Base-by-base conservation (phyloP, 2,797 vertebrate genomes). In the Calcarius lapponicus region DNA sequence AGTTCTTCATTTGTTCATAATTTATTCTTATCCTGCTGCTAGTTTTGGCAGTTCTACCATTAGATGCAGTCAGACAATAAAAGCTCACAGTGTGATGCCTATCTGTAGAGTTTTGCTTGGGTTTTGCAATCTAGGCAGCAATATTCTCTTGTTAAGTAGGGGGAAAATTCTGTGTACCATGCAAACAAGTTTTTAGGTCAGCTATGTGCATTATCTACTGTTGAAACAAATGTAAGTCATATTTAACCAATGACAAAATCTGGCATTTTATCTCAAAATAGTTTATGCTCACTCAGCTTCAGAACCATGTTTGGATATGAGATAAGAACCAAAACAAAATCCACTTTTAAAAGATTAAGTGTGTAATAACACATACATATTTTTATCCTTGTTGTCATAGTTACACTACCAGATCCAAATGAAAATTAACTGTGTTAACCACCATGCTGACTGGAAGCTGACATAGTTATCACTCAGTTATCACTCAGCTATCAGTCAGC, bases 41-140 rank as follows among this genome's bases (percentile, higher is more conserved):
- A 62, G 56, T 86, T 96, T 95, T 96, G 93, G 64, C 91, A 95
- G 80, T 51, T 73, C 54, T 71, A 10, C 51, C 48, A 73, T 87
- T 91, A 88, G 60, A 79, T 65, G 7, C 93, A 95, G 92, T 92
- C 65, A 93, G 88, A 91, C 70, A 96, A 94, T 95, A 92, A 96
- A 94, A 91, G 51, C 65, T 88, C 90, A 90, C 95, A 96, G 94
- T 47, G 38, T 40, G 93, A 53, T 90, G 65, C 21, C 3, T 58
- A 57, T 88, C 71, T 80, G 57, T 73, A 31, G 34, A 86, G 53
- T 76, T 94, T 82, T 90, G 20, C 38, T 73, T 15, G 29, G 26
- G 7, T 95, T 89, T 92, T 92, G 75, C 80, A 86, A 67, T 80
- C 48, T 50, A 65, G 38, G 48, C 73, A 93, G 84, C 31, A 80